Evolutionary conservation across 1,140 invertebrate genomes (phyloP).

Genomic region (Euura lappo): DNA sequence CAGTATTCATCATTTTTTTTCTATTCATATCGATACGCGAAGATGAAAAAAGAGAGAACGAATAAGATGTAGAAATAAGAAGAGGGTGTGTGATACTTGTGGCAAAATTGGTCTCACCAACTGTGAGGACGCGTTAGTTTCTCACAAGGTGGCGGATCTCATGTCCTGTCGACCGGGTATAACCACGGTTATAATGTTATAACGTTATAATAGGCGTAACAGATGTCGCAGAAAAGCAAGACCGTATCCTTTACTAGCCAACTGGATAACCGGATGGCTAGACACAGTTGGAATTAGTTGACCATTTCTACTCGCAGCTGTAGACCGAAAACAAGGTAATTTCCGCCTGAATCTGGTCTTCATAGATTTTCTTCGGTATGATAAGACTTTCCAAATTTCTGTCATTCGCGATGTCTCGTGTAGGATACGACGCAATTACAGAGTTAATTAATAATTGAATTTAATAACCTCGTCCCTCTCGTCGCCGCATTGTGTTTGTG

Average conservation of each 20-base stretch:
- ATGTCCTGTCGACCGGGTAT: background rate
- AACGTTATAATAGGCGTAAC: constrained; percentile 7
- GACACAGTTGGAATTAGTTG: too few species aligned
- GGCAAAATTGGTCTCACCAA: background rate
- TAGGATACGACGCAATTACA: background rate
- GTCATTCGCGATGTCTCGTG: too few species aligned
- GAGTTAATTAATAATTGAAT: background rate
- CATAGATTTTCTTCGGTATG: too few species aligned
- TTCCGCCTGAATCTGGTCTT: too few species aligned
- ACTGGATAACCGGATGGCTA: too few species aligned
- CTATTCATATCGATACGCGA: background rate
- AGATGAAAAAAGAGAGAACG: background rate
- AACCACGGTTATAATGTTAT: background rate
- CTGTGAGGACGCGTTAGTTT: background rate
- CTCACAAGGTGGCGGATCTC: too few species aligned
- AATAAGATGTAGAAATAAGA: background rate
- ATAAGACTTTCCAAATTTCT: too few species aligned
- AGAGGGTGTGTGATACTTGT: background rate
- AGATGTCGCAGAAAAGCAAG: background rate
- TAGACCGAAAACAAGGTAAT: too few species aligned
- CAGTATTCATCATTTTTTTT: too few species aligned
- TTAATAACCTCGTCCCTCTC: background rate
- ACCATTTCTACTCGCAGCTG: too few species aligned
- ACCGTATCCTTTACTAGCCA: too few species aligned
- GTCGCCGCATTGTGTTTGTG: background rate